These are phyloP conservation scores for Hiodon alosoides DNA, from an alignment of 2,113 vertebrate species.

Conservation along the genomic window DNA sequence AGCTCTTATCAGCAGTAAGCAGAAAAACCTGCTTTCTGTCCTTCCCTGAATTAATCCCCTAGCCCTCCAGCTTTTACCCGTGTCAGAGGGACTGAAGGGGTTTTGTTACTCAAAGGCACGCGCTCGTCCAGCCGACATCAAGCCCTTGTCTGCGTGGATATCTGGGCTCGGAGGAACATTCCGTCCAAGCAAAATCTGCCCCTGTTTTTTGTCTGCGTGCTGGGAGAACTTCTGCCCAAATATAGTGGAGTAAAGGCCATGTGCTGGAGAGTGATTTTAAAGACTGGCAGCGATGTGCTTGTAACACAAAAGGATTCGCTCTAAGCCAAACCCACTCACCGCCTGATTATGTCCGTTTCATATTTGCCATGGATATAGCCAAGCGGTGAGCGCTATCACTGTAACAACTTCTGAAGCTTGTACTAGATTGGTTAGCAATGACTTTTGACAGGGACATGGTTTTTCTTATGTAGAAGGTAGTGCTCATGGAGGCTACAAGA, in stretches of 20 bases:
- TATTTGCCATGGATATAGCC: constrained; percentile 6
- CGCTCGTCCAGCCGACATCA: not conserved
- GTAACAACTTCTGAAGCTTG: not conserved
- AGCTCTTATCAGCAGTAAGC: not conserved
- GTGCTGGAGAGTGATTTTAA: constrained; percentile 12
- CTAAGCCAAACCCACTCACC: not conserved
- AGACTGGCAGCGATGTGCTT: not conserved
- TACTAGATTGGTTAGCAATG: not conserved
- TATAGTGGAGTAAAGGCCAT: constrained; percentile 5
- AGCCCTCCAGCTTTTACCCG: not conserved
- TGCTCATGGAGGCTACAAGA: not conserved
- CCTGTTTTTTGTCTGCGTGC: not conserved
- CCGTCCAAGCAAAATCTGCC: constrained; percentile 1
- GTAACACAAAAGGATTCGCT: constrained; percentile 7
- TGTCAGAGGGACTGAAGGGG: too few relatives aligned
- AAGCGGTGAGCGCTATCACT: not conserved
- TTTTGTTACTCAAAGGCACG: not conserved
- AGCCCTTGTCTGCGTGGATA: not conserved
- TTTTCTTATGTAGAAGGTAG: not conserved
- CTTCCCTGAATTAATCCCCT: not conserved
- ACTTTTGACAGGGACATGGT: not conserved
- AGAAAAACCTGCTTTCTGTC: not conserved
- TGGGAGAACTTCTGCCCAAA: not conserved
- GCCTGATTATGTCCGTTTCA: not conserved
- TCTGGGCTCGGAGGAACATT: not conserved